Percentiles rank a stretch among this genome's conserved stretches.
Evolutionary conservation across 2,113 vertebrate species (phyloP).

Genomic region (Enhydra lutris): DNA sequence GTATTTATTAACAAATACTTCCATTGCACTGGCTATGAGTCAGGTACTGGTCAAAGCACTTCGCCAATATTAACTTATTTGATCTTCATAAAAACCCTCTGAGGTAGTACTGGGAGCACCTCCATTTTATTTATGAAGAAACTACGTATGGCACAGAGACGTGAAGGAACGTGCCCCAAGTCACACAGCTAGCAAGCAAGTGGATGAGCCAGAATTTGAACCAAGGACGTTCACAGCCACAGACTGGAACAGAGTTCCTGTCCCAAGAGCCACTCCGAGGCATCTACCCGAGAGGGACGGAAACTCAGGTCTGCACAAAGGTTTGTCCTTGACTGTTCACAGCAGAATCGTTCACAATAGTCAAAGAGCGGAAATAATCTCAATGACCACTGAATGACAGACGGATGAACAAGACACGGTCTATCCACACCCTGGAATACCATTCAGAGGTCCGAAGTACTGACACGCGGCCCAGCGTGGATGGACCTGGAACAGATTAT

Average conservation of each 20-base stretch:
- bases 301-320: neutral
- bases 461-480: neutral
- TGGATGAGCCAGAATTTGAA: slow-evolving; percentile 6
- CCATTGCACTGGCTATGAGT: neutral
- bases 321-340: neutral
- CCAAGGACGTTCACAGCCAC: neutral
- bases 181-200: neutral
- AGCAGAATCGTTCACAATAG: neutral
- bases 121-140: neutral
- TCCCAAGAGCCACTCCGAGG: neutral
- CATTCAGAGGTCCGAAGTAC: neutral
- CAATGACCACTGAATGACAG: neutral
- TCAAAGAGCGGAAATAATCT: neutral
- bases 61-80: neutral
- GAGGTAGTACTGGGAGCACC: neutral
- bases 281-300: neutral
- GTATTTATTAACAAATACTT: neutral
- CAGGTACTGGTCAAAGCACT: neutral
- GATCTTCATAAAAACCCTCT: neutral
- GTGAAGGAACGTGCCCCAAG: neutral
- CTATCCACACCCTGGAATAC: neutral
- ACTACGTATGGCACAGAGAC: neutral
- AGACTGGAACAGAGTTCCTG: neutral
- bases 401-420: neutral
- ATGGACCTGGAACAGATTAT: neutral